Evolutionary conservation across 2,113 vertebrate genomes (phyloP), one percentile per base, ranked within the genome.

Genomic region (Trichomycterus rosablanca): DNA sequence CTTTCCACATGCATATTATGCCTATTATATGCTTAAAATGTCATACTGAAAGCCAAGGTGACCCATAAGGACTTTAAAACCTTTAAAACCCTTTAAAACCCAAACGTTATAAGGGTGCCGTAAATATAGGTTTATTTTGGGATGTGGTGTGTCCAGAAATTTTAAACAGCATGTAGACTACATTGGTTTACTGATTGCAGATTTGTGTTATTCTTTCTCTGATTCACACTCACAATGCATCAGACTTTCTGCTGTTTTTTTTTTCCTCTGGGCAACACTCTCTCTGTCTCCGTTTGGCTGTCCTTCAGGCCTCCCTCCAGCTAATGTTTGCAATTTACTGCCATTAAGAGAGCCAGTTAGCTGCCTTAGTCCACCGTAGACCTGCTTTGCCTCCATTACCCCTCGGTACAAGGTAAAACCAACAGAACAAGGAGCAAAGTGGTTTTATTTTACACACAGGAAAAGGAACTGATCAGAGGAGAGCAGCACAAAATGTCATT

Each of bases 241-340:
- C 20, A 14, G 7, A 24, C 5, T 32, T 28, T 48, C 12, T 49
- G 7, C 22, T 11, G 20, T 26, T 28, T 9, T 52, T 26, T 28
- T 9, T 52, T 64, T 32, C 26, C 11, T 1, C 23, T 10, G 2
- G 0, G 7, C 44, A 7, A 16, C 28, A 18, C 26, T 11, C 50
- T 35, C n/a, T 6, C 7, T 23, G 10, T 1, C 22, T 6, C 3
- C 49, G 26, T 37, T 42, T 51, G 58, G 42, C 48, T 26, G 70
- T 66, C 68, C 63, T 76, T 76, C 46, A 69, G 71, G 68, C 44
- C 69, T 75, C 52, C 46, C 76, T 77, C 75, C 58, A 61, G 50
- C 71, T 61, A 74, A 75, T 71, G 63, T 42, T 24, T 44, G 68
- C 59, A 56, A 18, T 66, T 73, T 59, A 42, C 64, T 46, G 71